phyloP scores from a whole-genome alignment of 2,888 invertebrate species.

The Venustoraphidia nigricollis region DNA sequence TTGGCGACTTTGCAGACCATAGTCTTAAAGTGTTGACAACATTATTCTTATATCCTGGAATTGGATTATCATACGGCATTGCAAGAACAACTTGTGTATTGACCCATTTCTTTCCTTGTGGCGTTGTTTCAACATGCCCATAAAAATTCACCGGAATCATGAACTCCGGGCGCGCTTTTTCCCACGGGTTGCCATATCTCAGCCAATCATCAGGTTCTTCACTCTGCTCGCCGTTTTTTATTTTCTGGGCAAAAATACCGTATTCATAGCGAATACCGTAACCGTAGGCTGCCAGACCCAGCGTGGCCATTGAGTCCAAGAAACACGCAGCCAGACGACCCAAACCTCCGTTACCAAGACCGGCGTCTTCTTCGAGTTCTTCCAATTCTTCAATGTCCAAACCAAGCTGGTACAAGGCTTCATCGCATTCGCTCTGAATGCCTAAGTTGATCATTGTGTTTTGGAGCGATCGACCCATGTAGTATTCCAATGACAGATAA shows the following conservation, averaged over 20 bases:
- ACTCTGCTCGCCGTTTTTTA: slow-evolving; percentile 86
- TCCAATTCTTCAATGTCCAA: slow-evolving; percentile 96
- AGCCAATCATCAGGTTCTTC: slow-evolving; percentile 99
- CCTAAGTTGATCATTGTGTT: slow-evolving; percentile 99
- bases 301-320: slow-evolving; percentile 95
- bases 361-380: slow-evolving; percentile 96
- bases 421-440: slow-evolving; percentile 93
- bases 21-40: slow-evolving; percentile 93
- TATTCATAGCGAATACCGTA: slow-evolving; percentile 99
- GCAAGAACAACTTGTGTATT: slow-evolving; percentile 92
- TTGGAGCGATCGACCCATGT: slow-evolving; percentile 95
- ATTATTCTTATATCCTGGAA: slow-evolving; percentile 97
- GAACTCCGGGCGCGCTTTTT: slow-evolving; percentile 97
- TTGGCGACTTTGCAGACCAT: slow-evolving; percentile 96
- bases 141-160: slow-evolving; percentile 96
- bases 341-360: slow-evolving; percentile 94
- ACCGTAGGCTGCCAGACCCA: slow-evolving; percentile 95
- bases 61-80: slow-evolving; percentile 97
- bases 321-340: slow-evolving; percentile 98
- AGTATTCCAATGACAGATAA: slow-evolving; percentile 97
- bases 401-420: slow-evolving; percentile 96
- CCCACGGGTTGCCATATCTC: slow-evolving; percentile 97
- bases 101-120: slow-evolving; percentile 84
- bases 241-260: slow-evolving; percentile 96
- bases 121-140: slow-evolving; percentile 79